A percentile compares a stretch with the other conserved stretches of the same genome.
These are phyloP conservation scores for Arnoldichthys spilopterus DNA, from an alignment of 2,797 vertebrate genomes.

Conservation along the genomic window DNA sequence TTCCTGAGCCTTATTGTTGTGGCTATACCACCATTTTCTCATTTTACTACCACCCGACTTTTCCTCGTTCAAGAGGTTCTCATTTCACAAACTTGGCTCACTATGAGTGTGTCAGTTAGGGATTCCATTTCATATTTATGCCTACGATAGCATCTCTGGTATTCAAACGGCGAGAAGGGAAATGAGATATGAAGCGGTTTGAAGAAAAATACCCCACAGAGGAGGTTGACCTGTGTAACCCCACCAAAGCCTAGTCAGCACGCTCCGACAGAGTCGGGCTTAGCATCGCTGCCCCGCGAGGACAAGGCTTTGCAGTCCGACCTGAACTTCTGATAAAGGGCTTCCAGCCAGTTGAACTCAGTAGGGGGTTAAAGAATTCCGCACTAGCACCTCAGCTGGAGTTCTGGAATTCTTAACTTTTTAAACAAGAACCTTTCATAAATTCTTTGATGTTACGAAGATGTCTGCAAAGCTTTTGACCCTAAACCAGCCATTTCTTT, in stretches of 20 bases:
- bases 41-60: not conserved
- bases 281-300: not conserved
- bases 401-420: not conserved
- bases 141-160: conserved; percentile 22
- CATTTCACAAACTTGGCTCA: conserved; percentile 5
- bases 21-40: not conserved
- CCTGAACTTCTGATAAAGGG: conserved; percentile 4
- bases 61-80: not conserved
- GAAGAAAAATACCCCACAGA: not conserved
- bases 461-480: too few species aligned
- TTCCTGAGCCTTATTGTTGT: not conserved
- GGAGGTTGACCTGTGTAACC: conserved; percentile 25
- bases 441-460: not conserved
- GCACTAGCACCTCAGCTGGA: not conserved
- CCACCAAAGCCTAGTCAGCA: conserved; percentile 11
- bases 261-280: not conserved
- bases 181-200: conserved; percentile 1
- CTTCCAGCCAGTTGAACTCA: not conserved
- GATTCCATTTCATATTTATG: conserved; percentile 24
- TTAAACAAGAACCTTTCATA: not conserved
- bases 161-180: not conserved
- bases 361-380: not conserved
- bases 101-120: not conserved
- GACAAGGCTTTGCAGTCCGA: not conserved
- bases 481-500: not conserved